Base-by-base conservation (phyloP, 1,140 invertebrate species). In the Tachypleus tridentatus region DNA sequence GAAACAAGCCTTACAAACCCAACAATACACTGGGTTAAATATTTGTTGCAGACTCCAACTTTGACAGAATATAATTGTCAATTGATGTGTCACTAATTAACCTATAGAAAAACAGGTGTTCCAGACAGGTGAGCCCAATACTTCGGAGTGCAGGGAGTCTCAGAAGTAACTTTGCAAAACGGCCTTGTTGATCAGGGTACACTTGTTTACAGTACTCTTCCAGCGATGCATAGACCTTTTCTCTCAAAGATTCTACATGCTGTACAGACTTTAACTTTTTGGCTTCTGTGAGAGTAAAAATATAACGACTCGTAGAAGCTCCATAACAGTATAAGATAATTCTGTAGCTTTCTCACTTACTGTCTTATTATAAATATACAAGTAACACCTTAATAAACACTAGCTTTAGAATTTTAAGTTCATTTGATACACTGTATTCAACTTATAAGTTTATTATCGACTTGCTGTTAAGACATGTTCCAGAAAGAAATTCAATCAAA, bases 21-120 rank as follows among this genome's bases (percentile, higher is more conserved):
- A 29, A 29, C 29, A 1, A n/a, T 29, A 29, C 53, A 6, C 56
- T 6, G 56, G 8, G 47, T 29, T 54, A 54, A 8, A 8, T 29
- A 11, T 29, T 62, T 58, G 48, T 61, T 49, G 59, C 47, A 29
- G 69, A 81, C 69, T 94, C 89, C 54, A 81, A 85, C 87, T 80
- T 79, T 62, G 79, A 76, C 73, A 78, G 73, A 2, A 81, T 72
- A 70, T 81, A 81, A 53, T 76, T 75, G 64, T 81, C 80, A 65
- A 81, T 80, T 0, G 78, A 75, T 11, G 57, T 61, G 67, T 80
- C 76, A n/a, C 76, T 78, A 70, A 93, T 87, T 56, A 97, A 80
- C 75, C 91, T 88, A 80, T 92, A 94, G 81, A 93, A 95, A 81
- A 96, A 98, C 57, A 97, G 81, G 79, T 96, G 91, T 76, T 98